Conservation (phyloP, 2,888 invertebrate species). For the Leucophenga montana region DNA sequence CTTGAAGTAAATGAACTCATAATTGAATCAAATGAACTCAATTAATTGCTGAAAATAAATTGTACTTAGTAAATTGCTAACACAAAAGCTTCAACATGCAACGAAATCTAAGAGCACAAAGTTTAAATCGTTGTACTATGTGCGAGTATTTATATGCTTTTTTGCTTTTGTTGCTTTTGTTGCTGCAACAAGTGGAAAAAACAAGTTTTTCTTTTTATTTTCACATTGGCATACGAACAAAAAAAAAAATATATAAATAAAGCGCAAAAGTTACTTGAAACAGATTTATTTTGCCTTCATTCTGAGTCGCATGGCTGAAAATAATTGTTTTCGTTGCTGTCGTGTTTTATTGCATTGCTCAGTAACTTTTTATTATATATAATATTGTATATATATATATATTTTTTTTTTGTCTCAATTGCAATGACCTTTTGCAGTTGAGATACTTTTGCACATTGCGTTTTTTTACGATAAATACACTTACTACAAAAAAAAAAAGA, state of each 20-base stretch:
- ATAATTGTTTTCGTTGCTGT: not conserved
- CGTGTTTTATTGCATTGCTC: not conserved
- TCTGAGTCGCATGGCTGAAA: not conserved
- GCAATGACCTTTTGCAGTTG: constrained; percentile 4
- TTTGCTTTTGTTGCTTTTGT: too few species aligned
- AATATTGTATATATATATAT: too few species aligned
- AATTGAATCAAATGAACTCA: constrained; percentile 59
- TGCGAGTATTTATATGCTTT: not conserved
- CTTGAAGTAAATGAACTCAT: constrained; percentile 30
- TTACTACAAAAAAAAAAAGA: too few species aligned
- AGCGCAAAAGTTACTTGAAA: not conserved
- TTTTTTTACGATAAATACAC: too few species aligned
- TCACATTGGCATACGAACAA: not conserved
- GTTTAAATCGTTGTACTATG: not conserved
- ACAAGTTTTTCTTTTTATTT: not conserved
- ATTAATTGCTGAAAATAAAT: constrained; percentile 46
- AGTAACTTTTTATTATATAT: not conserved
- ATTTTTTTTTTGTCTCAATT: not conserved
- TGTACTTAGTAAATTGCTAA: too few species aligned
- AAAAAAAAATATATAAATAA: too few species aligned
- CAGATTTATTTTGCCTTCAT: constrained; percentile 15
- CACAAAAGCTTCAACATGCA: constrained; percentile 12
- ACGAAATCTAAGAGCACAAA: not conserved
- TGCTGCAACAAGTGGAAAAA: not conserved
- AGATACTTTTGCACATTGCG: not conserved